These are phyloP conservation scores for Zygothrica quintamaculata DNA, from an alignment of 2,888 invertebrate species.

Conservation along the genomic window DNA sequence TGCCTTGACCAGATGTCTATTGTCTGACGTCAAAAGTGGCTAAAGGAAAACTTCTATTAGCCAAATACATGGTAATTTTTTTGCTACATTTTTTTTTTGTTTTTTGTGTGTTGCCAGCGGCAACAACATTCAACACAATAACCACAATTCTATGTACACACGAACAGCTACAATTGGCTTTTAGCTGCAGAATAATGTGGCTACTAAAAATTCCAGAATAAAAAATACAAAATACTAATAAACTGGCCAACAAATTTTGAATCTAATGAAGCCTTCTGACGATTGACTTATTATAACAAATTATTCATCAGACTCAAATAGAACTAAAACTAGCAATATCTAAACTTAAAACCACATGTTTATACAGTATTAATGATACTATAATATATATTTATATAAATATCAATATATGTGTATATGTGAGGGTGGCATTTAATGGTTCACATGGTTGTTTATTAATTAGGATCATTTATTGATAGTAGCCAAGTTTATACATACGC, in stretches of 20 bases:
- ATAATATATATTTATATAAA: too few relatives aligned
- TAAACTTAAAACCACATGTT: conserved; percentile 33
- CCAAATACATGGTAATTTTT: conserved; percentile 26
- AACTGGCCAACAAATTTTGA: conserved; percentile 36
- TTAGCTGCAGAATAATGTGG: conserved; percentile 61
- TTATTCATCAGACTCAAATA: conserved; percentile 50
- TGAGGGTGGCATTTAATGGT: conserved; percentile 43
- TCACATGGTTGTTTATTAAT: conserved; percentile 44
- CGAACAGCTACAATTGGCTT: conserved; percentile 51
- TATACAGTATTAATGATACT: conserved; percentile 35
- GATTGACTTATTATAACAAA: conserved; percentile 73
- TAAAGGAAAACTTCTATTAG: conserved; percentile 35
- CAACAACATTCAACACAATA: conserved; percentile 15
- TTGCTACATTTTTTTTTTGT: conserved; percentile 31
- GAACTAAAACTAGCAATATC: too few relatives aligned
- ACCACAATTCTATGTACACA: conserved; percentile 21
- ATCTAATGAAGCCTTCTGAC: conserved; percentile 65
- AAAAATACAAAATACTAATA: conserved; percentile 28
- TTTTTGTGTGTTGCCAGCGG: conserved; percentile 17
- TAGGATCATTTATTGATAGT: conserved; percentile 31
- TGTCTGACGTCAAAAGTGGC: conserved; percentile 60
- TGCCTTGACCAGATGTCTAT: conserved; percentile 63
- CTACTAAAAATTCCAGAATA: conserved; percentile 62
- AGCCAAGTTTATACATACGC: conserved; percentile 54
- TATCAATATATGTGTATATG: background rate